Conservation (phyloP, 2,113 vertebrate species). For the Proteles cristata region DNA sequence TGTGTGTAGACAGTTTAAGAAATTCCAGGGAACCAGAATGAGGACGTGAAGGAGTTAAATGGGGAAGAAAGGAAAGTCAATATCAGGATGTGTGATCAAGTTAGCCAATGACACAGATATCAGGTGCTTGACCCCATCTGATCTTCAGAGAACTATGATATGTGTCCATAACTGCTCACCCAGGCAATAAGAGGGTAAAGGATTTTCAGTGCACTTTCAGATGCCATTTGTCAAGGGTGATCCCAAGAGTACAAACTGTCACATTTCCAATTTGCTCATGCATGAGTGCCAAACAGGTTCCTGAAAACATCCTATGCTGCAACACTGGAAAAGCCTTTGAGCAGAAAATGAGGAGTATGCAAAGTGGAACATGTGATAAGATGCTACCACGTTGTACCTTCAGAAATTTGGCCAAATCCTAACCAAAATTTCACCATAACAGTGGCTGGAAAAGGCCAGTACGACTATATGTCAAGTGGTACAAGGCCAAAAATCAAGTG, state of each 20-base stretch:
- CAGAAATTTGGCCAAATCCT: not conserved
- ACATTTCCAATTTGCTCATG: not conserved
- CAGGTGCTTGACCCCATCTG: not conserved
- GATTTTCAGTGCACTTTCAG: not conserved
- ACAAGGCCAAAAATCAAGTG: not conserved
- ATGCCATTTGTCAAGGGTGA: not conserved
- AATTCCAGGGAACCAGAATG: not conserved
- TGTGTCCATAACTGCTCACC: not conserved
- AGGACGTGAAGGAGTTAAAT: not conserved
- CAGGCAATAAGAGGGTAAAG: not conserved
- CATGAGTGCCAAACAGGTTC: not conserved
- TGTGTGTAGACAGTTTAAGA: not conserved
- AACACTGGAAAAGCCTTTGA: not conserved
- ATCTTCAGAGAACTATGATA: conserved; percentile 3
- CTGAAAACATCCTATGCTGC: not conserved
- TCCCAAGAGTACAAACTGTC: not conserved
- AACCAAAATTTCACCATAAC: not conserved
- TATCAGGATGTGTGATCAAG: not conserved
- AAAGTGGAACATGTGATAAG: not conserved
- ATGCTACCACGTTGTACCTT: not conserved
- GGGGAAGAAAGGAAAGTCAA: not conserved
- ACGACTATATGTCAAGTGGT: not conserved
- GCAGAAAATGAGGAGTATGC: not conserved
- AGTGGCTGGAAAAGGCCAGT: not conserved
- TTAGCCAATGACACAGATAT: not conserved